A percentile compares a stretch with the other conserved stretches of the same genome.
These are phyloP conservation scores for Arge pagana DNA, from an alignment of 2,888 invertebrate genomes.

Conservation along the genomic window DNA sequence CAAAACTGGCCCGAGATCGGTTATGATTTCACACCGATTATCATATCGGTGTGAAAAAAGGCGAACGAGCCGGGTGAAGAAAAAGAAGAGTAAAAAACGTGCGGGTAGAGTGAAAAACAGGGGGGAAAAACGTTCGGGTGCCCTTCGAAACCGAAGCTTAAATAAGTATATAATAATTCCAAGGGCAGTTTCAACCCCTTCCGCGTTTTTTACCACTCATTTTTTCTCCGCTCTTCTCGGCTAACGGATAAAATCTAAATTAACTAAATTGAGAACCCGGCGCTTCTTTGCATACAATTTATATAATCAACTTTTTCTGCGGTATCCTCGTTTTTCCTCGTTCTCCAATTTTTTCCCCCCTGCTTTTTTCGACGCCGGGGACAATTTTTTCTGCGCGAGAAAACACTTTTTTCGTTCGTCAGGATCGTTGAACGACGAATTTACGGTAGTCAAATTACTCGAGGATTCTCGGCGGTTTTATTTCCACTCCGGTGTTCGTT, in stretches of 20 bases:
- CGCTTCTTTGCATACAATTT: conserved; percentile 52
- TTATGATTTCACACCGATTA: conserved; percentile 60
- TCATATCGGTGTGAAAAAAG: conserved; percentile 43
- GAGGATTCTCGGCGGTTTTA: conserved; percentile 47
- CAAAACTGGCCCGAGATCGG: conserved; percentile 47
- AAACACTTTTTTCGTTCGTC: background rate
- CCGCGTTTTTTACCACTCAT: background rate
- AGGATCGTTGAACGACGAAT: conserved; percentile 35
- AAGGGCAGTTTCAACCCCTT: conserved; percentile 37
- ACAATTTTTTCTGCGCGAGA: conserved; percentile 3
- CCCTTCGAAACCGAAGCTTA: conserved; percentile 43
- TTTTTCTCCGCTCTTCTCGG: conserved; percentile 33
- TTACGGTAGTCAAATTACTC: conserved; percentile 59
- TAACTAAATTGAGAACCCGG: conserved; percentile 58
- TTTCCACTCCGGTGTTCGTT: too few species aligned
- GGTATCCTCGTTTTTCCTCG: conserved; percentile 29
- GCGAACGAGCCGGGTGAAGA: background rate
- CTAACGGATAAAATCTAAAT: conserved; percentile 60
- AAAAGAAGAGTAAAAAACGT: conserved; percentile 33
- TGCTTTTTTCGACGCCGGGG: background rate
- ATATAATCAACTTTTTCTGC: conserved; percentile 34
- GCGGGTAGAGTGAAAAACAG: conserved; percentile 13
- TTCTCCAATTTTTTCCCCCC: conserved; percentile 17
- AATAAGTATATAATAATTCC: conserved; percentile 59
- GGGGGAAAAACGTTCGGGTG: conserved; percentile 34